These are phyloP conservation scores for Hypomesus transpacificus DNA, from an alignment of 2,113 vertebrate genomes.

Conservation along the genomic window DNA sequence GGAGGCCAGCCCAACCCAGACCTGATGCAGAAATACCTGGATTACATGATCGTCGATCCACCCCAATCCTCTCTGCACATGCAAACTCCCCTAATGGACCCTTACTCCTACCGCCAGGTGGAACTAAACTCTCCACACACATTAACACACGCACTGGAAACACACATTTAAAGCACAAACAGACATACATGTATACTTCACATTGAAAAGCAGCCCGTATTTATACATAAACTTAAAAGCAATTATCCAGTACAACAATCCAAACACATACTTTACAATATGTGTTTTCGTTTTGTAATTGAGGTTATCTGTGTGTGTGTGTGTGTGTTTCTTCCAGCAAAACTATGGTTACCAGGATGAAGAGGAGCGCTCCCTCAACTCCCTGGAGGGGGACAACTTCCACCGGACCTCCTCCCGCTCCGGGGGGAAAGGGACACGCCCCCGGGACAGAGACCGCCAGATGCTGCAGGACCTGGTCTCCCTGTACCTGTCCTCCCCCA, in stretches of 20 bases:
- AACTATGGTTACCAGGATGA: slow-evolving; percentile 81
- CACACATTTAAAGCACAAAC: not conserved
- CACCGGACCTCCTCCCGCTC: slow-evolving; percentile 63
- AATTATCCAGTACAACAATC: too few species aligned
- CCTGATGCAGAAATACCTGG: slow-evolving; percentile 77
- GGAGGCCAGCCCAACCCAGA: slow-evolving; percentile 48
- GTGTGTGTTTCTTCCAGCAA: slow-evolving; percentile 22
- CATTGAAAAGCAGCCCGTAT: not conserved
- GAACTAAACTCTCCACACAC: slow-evolving; percentile 10
- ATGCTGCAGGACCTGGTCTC: slow-evolving; percentile 83
- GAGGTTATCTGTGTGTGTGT: not conserved
- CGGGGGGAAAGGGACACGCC: slow-evolving; percentile 37
- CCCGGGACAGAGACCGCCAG: slow-evolving; percentile 75
- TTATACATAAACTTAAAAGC: not conserved
- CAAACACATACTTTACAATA: not conserved
- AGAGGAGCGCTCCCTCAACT: slow-evolving; percentile 71
- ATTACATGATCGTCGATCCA: slow-evolving; percentile 79
- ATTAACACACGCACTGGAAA: slow-evolving; percentile 6
- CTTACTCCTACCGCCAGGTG: slow-evolving; percentile 84
- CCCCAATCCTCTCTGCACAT: slow-evolving; percentile 70
- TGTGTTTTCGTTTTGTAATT: not conserved
- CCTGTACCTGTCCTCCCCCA: slow-evolving; percentile 76
- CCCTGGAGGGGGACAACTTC: slow-evolving; percentile 55
- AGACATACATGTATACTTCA: slow-evolving; percentile 1
- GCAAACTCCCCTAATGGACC: slow-evolving; percentile 77